Percentiles rank a stretch among this genome's conserved stretches.
Evolutionary conservation across 2,797 vertebrate species (phyloP).

Genomic region (Pogoniulus pusillus): DNA sequence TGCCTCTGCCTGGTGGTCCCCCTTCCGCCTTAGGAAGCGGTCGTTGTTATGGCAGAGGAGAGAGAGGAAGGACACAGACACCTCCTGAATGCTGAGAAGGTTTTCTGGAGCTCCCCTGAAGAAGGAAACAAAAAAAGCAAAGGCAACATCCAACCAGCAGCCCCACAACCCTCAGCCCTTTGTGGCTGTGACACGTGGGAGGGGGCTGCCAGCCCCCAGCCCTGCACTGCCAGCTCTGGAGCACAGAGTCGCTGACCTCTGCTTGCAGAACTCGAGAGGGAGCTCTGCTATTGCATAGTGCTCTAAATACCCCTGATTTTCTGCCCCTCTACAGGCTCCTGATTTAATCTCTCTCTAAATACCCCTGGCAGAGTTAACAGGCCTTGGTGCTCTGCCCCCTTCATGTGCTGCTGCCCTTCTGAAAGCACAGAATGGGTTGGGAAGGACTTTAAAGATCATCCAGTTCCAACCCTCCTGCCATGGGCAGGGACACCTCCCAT

Average conservation of each 20-base stretch:
- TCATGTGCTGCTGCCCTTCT: not conserved
- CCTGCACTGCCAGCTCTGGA: rapidly evolving
- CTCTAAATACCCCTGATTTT: not conserved
- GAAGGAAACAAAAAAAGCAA: not conserved
- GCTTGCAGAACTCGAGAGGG: not conserved
- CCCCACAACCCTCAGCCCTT: not conserved
- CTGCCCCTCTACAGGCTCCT: no score
- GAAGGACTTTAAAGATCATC: no score
- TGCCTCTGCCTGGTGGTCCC: not conserved
- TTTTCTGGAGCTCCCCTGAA: conserved; percentile 13
- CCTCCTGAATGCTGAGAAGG: conserved; percentile 55
- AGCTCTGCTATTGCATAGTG: no score
- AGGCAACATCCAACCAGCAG: not conserved
- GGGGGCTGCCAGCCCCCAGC: not conserved
- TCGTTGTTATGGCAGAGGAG: not conserved
- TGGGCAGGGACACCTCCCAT: no score
- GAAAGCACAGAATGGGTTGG: not conserved
- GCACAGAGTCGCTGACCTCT: not conserved
- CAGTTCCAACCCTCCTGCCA: no score
- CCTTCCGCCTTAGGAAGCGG: conserved; percentile 61
- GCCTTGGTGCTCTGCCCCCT: not conserved
- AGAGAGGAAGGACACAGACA: conserved; percentile 40
- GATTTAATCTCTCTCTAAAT: not conserved
- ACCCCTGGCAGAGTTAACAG: not conserved
- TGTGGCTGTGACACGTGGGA: not conserved